Evolutionary conservation across 2,888 invertebrate species (phyloP).

Genomic region (Pachydiplax longipennis): DNA sequence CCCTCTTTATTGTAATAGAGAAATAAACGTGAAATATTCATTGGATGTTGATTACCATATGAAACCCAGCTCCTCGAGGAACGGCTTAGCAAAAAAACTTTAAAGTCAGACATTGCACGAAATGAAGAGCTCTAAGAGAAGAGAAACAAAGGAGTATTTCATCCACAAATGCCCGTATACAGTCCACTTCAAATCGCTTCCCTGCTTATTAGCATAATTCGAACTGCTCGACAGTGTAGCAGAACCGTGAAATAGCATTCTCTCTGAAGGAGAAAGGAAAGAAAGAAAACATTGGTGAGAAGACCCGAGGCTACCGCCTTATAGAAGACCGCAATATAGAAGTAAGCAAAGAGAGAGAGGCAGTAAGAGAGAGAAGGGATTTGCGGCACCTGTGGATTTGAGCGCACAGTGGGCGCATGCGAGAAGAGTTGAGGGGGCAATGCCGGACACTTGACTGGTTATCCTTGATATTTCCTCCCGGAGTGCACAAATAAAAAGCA

Average conservation of each 20-base stretch:
- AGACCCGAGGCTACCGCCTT: neutral
- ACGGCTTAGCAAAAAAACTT: too few relatives aligned
- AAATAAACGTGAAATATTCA: too few relatives aligned
- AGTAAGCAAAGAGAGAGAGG: neutral
- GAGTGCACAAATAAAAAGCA: slow-evolving; percentile 14
- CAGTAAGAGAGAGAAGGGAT: neutral
- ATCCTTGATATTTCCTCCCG: slow-evolving; percentile 38
- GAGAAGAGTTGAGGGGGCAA: slow-evolving; percentile 4
- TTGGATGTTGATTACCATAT: too few relatives aligned
- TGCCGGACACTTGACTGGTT: slow-evolving; percentile 39
- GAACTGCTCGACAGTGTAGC: neutral
- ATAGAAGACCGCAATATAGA: neutral
- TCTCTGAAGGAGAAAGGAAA: neutral
- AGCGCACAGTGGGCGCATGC: neutral
- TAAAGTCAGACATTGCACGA: too few relatives aligned
- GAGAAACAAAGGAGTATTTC: too few relatives aligned
- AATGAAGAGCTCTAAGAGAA: neutral
- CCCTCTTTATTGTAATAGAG: too few relatives aligned
- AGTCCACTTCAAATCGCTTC: neutral
- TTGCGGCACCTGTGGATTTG: neutral
- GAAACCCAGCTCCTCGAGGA: too few relatives aligned
- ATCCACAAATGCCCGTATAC: neutral
- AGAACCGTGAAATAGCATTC: neutral
- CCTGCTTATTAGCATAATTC: neutral
- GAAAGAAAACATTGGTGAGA: neutral